Evolutionary conservation across 2,113 vertebrate genomes (phyloP).

Genomic region (Cephalopterus ornatus): DNA sequence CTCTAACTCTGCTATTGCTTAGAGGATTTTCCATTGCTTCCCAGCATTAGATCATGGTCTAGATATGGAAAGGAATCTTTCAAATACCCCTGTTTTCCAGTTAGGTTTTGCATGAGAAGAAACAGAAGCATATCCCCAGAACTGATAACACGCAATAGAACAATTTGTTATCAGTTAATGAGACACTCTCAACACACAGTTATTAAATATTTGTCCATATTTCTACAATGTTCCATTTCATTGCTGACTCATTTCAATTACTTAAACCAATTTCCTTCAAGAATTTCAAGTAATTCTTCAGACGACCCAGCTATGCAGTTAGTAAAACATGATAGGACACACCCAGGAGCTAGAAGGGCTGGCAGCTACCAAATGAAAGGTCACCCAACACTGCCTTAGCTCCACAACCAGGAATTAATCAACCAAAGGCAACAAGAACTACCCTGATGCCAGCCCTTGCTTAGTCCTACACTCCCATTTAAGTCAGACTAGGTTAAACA

Average conservation of each 20-base stretch:
- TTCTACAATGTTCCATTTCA: neutral
- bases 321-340: neutral
- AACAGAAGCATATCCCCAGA: constrained; percentile 9
- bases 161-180: constrained; percentile 27
- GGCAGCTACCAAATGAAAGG: neutral
- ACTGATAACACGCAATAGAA: neutral
- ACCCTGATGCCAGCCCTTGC: neutral
- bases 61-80: neutral
- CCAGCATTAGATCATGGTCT: constrained; percentile 12
- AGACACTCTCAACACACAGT: neutral
- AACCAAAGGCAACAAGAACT: neutral
- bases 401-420: neutral
- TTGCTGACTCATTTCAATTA: constrained; percentile 12
- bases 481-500: neutral
- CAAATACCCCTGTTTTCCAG: neutral
- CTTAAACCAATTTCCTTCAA: neutral
- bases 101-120: neutral
- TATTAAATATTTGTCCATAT: constrained; percentile 19
- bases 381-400: neutral
- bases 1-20: neutral
- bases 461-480: neutral
- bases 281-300: neutral
- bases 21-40: neutral
- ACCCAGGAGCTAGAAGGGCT: neutral
- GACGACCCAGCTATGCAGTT: neutral